Evolutionary conservation across 2,113 vertebrate genomes (phyloP), one percentile per base, ranked within the genome.

Genomic region (Caretta caretta): DNA sequence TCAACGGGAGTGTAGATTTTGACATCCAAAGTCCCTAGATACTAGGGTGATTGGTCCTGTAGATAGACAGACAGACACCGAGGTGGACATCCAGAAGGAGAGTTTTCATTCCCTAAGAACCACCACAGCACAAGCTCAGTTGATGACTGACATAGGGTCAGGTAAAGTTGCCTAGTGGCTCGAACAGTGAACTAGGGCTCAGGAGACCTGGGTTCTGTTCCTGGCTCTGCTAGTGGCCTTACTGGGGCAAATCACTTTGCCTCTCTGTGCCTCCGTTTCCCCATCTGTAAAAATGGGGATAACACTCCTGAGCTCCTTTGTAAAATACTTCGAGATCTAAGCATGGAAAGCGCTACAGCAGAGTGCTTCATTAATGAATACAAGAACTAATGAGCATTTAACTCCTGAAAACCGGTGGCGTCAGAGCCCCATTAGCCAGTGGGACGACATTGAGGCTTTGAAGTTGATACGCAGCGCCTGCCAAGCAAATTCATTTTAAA

Each of bases 21-120:
- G n/a, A 38, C 17, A 38, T 5, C 9, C 65, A 38, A 72, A 20
- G 19, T 4, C 19, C 35, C 13, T n/a, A 38, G 65, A 22, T 72
- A 72, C 19, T 5, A 38, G 35, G 17, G 19, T 10, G 8, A n/a
- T 72, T n/a, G 19, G 35, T 20, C 35, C 35, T 17, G 17, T n/a
- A 38, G 9, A 9, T 9, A 65, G 31, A 57, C 69, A n/a, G 59
- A 29, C 0, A 1, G 59, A 5, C 49, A 78, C 38, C 2, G 24
- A 78, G 11, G 25, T 27, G 75, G 42, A 48, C 75, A 78, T 46
- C 42, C 75, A 46, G 16, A n/a, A n/a, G 42, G 75, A 1, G 3
- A 27, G 46, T 20, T 72, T 50, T 56, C 80, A 51, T 0, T 53
- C 75, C 42, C 27, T 38, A 2, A 38, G 62, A 31, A 35, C 29